phyloP scores from a whole-genome alignment of 2,797 vertebrate species.

The Pseudochaenichthys georgianus region DNA sequence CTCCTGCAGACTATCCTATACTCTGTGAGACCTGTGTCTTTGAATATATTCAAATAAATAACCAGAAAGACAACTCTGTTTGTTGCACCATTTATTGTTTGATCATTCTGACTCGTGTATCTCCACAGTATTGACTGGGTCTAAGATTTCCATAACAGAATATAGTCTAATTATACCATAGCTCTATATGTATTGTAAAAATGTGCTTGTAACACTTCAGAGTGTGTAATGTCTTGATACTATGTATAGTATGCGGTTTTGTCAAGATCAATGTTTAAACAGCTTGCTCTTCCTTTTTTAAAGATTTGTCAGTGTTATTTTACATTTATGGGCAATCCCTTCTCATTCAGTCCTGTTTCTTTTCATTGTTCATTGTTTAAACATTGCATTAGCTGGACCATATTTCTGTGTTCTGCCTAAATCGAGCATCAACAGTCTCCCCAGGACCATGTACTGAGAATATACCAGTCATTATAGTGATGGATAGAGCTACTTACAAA shows the following conservation, averaged over 20 bases:
- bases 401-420: conserved; percentile 57
- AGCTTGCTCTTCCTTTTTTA: conserved; percentile 11
- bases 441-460: conserved; percentile 47
- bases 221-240: not conserved
- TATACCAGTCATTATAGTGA: conserved; percentile 73
- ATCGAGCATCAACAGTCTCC: conserved; percentile 49
- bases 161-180: conserved; percentile 1
- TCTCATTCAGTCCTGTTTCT: conserved; percentile 24
- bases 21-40: no score
- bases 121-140: no score
- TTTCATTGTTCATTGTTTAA: conserved; percentile 44
- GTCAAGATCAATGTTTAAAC: conserved; percentile 32
- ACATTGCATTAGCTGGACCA: conserved; percentile 36
- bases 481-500: conserved; percentile 72
- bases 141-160: no score
- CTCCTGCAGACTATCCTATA: no score
- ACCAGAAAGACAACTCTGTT: no score
- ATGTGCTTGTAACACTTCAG: not conserved
- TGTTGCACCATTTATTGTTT: no score
- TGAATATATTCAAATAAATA: no score
- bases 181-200: not conserved
- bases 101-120: no score
- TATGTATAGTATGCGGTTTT: conserved; percentile 8
- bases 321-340: conserved; percentile 15
- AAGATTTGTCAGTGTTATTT: not conserved